phyloP scores from a whole-genome alignment of 2,113 vertebrate species.

The Lophius piscatorius region DNA sequence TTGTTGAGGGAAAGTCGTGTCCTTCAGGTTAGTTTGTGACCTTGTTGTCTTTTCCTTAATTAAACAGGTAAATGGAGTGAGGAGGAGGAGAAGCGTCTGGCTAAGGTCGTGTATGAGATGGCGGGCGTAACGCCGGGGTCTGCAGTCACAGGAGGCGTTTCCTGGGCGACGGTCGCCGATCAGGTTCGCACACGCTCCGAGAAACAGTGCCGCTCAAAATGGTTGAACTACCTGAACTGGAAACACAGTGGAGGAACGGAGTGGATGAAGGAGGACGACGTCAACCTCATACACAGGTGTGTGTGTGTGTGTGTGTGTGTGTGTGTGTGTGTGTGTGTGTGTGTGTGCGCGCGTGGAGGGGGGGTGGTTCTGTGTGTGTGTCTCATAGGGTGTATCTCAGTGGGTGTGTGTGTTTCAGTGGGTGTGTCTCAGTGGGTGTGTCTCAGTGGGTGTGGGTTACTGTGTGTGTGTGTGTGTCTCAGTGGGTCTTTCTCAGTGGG shows the following conservation, averaged over 20 bases:
- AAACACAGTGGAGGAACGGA: conserved; percentile 98
- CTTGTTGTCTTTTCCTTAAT: too few relatives aligned
- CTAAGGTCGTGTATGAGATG: conserved; percentile 95
- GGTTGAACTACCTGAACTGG: conserved; percentile 99
- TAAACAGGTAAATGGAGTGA: conserved; percentile 96
- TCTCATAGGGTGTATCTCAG: too few relatives aligned
- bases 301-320: background rate
- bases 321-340: background rate
- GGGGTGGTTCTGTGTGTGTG: background rate
- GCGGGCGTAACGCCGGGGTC: conserved; percentile 93
- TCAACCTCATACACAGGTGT: conserved; percentile 91
- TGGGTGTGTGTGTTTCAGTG: too few relatives aligned
- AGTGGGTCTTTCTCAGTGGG: too few relatives aligned
- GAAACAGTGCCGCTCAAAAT: conserved; percentile 98
- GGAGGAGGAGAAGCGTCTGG: conserved; percentile 92
- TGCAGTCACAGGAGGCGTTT: conserved; percentile 95
- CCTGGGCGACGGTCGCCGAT: conserved; percentile 95
- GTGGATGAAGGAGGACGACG: conserved; percentile 98
- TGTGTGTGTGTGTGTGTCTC: too few relatives aligned
- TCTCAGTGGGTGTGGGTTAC: too few relatives aligned
- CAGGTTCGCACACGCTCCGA: conserved; percentile 94
- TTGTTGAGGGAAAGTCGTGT: too few relatives aligned
- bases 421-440: too few relatives aligned
- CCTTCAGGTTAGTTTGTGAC: too few relatives aligned
- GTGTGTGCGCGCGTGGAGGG: conserved; percentile 57